These are phyloP conservation scores for Hofmannophila pseudospretella DNA, from an alignment of 2,888 invertebrate genomes.

Conservation along the genomic window DNA sequence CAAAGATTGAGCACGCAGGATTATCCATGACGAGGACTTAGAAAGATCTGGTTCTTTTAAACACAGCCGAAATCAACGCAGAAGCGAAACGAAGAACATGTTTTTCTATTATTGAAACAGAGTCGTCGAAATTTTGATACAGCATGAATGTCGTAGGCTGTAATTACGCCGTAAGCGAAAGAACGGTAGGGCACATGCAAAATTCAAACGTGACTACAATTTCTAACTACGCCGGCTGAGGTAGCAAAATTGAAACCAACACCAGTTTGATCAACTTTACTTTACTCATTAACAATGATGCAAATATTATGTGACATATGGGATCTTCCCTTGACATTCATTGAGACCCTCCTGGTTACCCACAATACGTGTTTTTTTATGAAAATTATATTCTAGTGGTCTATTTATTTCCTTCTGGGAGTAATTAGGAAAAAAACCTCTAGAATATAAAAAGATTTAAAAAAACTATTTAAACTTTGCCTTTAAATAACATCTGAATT, in stretches of 20 bases:
- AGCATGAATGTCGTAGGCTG: too few relatives aligned
- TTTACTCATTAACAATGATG: neutral
- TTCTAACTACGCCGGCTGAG: neutral
- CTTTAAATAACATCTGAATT: too few relatives aligned
- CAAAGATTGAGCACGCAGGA: too few relatives aligned
- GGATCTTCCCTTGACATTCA: neutral
- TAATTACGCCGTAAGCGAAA: too few relatives aligned
- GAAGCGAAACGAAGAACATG: too few relatives aligned
- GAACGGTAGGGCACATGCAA: slow-evolving; percentile 2
- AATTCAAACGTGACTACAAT: slow-evolving; percentile 1
- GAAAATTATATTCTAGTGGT: neutral
- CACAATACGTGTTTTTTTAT: neutral
- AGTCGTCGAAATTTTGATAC: too few relatives aligned
- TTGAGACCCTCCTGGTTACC: neutral
- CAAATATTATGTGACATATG: neutral
- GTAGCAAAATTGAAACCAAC: neutral
- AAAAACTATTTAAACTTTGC: neutral
- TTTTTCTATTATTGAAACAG: too few relatives aligned
- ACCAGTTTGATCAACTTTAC: neutral
- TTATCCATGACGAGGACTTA: too few relatives aligned
- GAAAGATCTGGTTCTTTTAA: too few relatives aligned
- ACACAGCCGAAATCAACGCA: too few relatives aligned
- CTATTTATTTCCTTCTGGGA: too few relatives aligned
- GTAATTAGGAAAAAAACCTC: too few relatives aligned
- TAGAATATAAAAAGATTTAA: neutral